Evolutionary conservation across 2,888 invertebrate genomes (phyloP), one percentile per base, ranked within the genome.

Genomic region (Oligia strigilis): DNA sequence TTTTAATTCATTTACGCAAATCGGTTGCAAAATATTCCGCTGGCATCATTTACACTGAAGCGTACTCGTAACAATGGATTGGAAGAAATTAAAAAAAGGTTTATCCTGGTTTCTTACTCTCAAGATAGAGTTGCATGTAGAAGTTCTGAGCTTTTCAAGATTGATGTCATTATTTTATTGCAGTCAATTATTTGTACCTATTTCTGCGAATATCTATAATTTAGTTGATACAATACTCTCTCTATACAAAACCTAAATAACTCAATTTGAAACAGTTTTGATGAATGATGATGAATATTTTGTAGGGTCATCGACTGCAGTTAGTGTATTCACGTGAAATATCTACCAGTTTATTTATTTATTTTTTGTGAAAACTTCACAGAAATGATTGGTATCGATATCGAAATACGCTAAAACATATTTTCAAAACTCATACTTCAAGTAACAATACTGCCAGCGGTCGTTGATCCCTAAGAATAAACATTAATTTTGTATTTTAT

Each of bases 1-100:
- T 83, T 82, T 90, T 83, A 81, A 85, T 87, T 86, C 62, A 84
- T 88, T 88, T 86, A 85, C 81, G 83, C 78, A 81, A 88, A 87
- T 76, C 58, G 46, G 75, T 89, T 89, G 77, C 87, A 84, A 85
- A 90, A 90, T 87, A 87, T 90, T 89, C 87, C 84, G 55, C 62
- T 84, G 80, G 76, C 70, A 66, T 29, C 43, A 73, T 86, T 89
- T 83, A 89, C 90, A 90, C 87, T 69, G 81, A 66, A 77, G 43
- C 73, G 84, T 46, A 46, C 11, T 46, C 2, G 46, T 89, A 85
- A 74, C 74, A 75, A 9, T 55, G 0, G 46, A 17, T 46, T 9
- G 2, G 4, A 8, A 36, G 1, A 9, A 36, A 49, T 36, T 19
- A 65, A 78, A 69, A 69, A 14, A 23, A 13, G 1, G 8, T 36